Evolutionary conservation across 2,113 vertebrate genomes (phyloP).

Genomic region (Sinocyclocheilus rhinocerous): DNA sequence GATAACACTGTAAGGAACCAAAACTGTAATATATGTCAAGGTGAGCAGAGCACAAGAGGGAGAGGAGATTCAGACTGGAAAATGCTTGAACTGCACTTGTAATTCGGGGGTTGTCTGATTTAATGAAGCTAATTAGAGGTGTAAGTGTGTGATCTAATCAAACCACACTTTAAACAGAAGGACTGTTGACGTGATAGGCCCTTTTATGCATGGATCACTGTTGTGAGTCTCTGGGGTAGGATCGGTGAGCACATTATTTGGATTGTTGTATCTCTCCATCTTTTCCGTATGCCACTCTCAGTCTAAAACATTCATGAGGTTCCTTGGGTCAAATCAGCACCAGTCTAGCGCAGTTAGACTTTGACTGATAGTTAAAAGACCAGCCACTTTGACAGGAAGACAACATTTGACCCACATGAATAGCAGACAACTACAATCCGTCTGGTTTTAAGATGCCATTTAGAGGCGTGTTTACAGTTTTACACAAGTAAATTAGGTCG

Average conservation of each 20-base stretch:
- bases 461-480: background rate
- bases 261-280: constrained; percentile 1
- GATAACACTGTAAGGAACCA: background rate
- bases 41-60: background rate
- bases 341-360: background rate
- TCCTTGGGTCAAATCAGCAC: background rate
- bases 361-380: background rate
- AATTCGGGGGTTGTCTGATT: background rate
- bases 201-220: constrained; percentile 21
- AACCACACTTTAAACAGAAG: background rate
- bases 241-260: constrained; percentile 23
- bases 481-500: background rate
- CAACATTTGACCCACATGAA: background rate
- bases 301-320: constrained; percentile 7
- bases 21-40: background rate
- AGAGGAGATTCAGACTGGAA: background rate
- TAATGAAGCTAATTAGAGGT: constrained; percentile 12
- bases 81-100: background rate
- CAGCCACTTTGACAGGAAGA: background rate
- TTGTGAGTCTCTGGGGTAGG: constrained; percentile 11
- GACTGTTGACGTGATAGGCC: background rate
- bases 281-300: background rate
- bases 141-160: background rate
- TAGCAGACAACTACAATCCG: background rate
- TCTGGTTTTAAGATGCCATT: background rate